Percentiles rank a stretch among this genome's conserved stretches.
Conservation (phyloP, 30 jellyfish, hydroid and myxozoan species). For the Aurelia sp. region DNA sequence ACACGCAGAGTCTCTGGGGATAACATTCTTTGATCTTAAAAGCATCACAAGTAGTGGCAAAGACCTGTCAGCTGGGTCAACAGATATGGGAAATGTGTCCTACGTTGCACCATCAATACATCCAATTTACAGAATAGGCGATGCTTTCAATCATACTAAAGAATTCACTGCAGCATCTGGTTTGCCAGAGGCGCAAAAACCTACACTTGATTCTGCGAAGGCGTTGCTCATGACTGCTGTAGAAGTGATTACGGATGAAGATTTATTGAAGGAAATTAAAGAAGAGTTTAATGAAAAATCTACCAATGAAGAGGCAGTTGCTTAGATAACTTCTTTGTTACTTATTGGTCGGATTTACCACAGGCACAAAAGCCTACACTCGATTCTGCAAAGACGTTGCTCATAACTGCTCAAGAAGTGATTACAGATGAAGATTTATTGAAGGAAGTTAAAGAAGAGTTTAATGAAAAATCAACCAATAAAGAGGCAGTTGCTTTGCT, state of each 20-base stretch:
- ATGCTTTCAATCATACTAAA: constrained; percentile 68
- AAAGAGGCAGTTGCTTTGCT: no score
- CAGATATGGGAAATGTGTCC: constrained; percentile 94
- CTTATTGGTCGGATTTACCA: no score
- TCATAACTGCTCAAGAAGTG: no score
- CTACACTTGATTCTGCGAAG: constrained; percentile 81
- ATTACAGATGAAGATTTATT: constrained; percentile 22
- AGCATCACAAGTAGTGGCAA: constrained; percentile 7
- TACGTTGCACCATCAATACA: constrained; percentile 83
- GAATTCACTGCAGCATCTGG: constrained; percentile 79
- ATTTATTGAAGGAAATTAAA: constrained; percentile 20
- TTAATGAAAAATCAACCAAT: neutral
- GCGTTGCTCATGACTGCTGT: constrained; percentile 86
- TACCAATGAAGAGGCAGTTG: no score
- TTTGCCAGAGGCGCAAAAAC: constrained; percentile 64
- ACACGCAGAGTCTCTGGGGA: constrained; percentile 73
- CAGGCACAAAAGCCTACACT: no score
- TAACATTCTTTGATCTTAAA: constrained; percentile 47
- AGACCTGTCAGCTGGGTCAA: constrained; percentile 60
- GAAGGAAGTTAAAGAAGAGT: constrained; percentile 40
- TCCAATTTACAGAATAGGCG: constrained; percentile 72
- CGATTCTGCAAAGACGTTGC: no score
- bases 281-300: constrained; percentile 18
- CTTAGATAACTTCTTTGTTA: no score
- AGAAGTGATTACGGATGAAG: constrained; percentile 48